Base-by-base conservation (phyloP, 2,888 invertebrate genomes). In the Subacronicta megacephala region DNA sequence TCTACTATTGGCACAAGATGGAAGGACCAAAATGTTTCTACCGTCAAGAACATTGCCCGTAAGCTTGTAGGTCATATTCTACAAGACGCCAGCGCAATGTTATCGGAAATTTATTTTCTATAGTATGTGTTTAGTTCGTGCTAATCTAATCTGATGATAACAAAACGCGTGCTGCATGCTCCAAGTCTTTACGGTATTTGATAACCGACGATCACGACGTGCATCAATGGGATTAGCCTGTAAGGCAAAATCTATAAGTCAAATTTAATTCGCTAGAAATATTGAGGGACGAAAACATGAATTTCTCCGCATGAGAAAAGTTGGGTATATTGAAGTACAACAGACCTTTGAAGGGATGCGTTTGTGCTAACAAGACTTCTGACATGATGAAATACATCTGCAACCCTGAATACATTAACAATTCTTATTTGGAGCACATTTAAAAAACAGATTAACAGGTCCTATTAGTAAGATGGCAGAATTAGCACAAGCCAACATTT, bases 61-160 rank as follows among this genome's bases (percentile, higher is more conserved):
- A 18, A 47, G 18, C n/a, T 26, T 43, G 33, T 57, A 44, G 49
- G 62, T 47, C 62, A 43, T 23, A 6, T 16, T 12, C 31, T 18
- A 37, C 44, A 15, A 12, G 20, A 44, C 1, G 23, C 23, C 31
- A 15, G 36, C 23, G 36, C 31, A 41, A 7, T 13, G 29, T 50
- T 46, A 67, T 38, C 20, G 40, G 20, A 55, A 33, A 40, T 41
- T 36, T 66, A 51, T 35, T 51, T 37, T 47, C 16, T 31, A n/a
- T n/a, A n/a, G 33, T 44, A 18, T 18, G 13, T 9, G 15, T 51
- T 36, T 43, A 59, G 33, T 44, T 62, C n/a, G 38, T 36, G 17
- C 4, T 40, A 13, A 61, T 66, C 56, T 61, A 37, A 65, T 62
- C 62, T 43, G 47, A 47, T 66, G 36, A 63, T 64, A 66, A 45